These are phyloP conservation scores for Cheilinus undulatus DNA, from an alignment of 2,113 vertebrate genomes.

Conservation along the genomic window DNA sequence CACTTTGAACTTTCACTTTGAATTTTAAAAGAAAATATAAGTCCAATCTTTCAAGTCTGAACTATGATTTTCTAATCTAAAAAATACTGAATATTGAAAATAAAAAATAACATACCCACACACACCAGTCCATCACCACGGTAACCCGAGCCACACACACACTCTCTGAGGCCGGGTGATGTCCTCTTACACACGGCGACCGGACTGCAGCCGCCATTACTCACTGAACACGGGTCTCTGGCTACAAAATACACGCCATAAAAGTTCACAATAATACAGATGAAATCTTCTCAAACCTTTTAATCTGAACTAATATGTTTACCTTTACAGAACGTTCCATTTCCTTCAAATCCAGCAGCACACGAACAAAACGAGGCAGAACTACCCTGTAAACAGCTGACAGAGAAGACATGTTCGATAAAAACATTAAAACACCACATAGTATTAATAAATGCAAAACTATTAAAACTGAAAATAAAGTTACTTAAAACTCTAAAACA, in stretches of 20 bases:
- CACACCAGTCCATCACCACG: conserved; percentile 91
- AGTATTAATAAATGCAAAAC: too few relatives aligned
- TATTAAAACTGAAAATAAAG: too few relatives aligned
- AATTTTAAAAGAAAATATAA: too few relatives aligned
- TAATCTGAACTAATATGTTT: too few relatives aligned
- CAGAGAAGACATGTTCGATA: not conserved
- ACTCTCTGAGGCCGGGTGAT: conserved; percentile 84
- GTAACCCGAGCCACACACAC: conserved; percentile 85
- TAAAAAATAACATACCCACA: conserved; percentile 78
- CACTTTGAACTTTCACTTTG: too few relatives aligned
- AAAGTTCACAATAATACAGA: too few relatives aligned
- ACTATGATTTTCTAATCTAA: too few relatives aligned
- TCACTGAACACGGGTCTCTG: conserved; percentile 83
- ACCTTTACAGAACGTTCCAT: conserved; percentile 91
- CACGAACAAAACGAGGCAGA: conserved; percentile 85
- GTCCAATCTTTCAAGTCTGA: too few relatives aligned
- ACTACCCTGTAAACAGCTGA: conserved; percentile 82
- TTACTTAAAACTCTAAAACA: too few relatives aligned
- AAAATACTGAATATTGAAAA: not conserved
- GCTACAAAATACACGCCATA: conserved; percentile 72
- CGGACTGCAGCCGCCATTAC: conserved; percentile 89
- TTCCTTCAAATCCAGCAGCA: conserved; percentile 90
- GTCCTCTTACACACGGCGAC: conserved; percentile 89
- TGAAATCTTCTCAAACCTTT: too few relatives aligned
- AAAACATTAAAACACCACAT: too few relatives aligned